These are phyloP conservation scores for Pseudochaenichthys georgianus DNA, from an alignment of 2,797 vertebrate species.

Conservation along the genomic window DNA sequence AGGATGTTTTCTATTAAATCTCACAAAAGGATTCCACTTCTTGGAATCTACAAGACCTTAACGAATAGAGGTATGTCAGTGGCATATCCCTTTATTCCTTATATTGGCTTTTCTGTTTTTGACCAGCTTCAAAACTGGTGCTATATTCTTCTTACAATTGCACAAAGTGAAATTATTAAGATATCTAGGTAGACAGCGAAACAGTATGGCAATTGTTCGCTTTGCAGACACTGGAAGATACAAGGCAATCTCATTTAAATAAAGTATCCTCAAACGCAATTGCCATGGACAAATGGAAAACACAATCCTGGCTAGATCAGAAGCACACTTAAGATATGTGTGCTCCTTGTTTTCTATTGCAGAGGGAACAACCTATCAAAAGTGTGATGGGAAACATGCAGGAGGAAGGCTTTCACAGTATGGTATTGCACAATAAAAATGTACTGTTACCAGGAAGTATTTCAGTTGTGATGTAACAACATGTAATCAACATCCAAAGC, in stretches of 20 bases:
- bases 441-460: not conserved
- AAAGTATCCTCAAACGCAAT: constrained; percentile 22
- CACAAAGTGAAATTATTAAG: constrained; percentile 32
- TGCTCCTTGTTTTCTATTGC: constrained; percentile 5
- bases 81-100: not conserved
- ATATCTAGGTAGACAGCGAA: constrained; percentile 28
- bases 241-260: constrained; percentile 39
- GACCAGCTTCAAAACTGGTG: constrained; percentile 1
- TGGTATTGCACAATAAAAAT: constrained; percentile 1
- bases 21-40: not conserved
- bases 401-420: not conserved
- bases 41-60: constrained; percentile 1
- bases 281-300: constrained; percentile 19
- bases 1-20: not conserved
- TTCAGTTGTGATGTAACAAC: constrained; percentile 10
- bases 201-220: constrained; percentile 33
- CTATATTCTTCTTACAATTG: constrained; percentile 5
- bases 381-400: constrained; percentile 12
- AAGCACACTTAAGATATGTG: constrained; percentile 17
- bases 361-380: not conserved
- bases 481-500: constrained; percentile 10
- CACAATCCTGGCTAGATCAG: not conserved
- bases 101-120: constrained; percentile 6
- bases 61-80: not conserved
- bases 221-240: constrained; percentile 25